Evolutionary conservation across 2,113 vertebrate genomes (phyloP).

Genomic region (Setophaga petechia): DNA sequence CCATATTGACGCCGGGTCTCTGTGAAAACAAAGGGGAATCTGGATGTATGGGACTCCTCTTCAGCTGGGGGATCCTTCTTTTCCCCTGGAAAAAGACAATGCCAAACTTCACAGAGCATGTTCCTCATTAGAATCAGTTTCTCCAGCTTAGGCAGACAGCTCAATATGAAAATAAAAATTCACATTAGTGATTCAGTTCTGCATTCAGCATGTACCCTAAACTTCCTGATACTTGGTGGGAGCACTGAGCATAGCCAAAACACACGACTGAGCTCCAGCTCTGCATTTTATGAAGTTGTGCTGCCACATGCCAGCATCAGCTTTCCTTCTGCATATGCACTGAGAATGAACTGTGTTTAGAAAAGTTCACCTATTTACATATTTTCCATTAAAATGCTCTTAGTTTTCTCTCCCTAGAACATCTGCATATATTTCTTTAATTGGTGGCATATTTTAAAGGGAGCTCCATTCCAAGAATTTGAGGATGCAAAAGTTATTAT

Average conservation of each 20-base stretch:
- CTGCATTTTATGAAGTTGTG: background rate
- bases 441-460: background rate
- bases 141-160: background rate
- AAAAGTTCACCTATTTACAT: conserved; percentile 38
- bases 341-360: background rate
- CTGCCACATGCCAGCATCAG: background rate
- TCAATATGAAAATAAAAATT: background rate
- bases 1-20: background rate
- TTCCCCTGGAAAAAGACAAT: background rate
- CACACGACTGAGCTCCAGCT: background rate
- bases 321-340: background rate
- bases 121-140: background rate
- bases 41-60: background rate
- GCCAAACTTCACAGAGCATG: background rate
- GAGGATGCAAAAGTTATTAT: conserved; percentile 28
- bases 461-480: background rate
- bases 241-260: background rate
- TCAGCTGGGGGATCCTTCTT: background rate
- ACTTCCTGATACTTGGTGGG: background rate
- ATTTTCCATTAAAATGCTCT: conserved; percentile 41
- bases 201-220: background rate
- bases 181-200: background rate
- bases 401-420: background rate
- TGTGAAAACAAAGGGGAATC: background rate
- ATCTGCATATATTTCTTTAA: conserved; percentile 30